phyloP scores from a whole-genome alignment of 1,140 invertebrate species.

The Asobara japonica region DNA sequence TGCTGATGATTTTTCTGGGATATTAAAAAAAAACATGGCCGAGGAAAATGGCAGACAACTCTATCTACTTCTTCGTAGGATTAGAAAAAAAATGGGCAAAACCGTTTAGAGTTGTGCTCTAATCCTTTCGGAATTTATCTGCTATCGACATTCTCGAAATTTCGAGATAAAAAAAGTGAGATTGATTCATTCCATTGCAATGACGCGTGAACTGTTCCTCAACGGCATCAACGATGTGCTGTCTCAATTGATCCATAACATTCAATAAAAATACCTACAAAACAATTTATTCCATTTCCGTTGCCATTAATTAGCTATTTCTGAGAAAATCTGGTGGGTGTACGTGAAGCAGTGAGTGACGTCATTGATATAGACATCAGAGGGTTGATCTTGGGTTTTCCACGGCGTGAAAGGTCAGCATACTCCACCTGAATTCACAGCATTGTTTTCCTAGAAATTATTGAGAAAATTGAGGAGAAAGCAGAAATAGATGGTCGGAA shows the following conservation, averaged over 20 bases:
- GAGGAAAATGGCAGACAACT: too few species aligned
- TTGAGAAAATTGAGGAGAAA: not conserved
- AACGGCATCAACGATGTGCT: not conserved
- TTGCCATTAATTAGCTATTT: not conserved
- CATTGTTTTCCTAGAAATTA: not conserved
- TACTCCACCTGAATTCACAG: not conserved
- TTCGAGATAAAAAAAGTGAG: not conserved
- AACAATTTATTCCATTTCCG: not conserved
- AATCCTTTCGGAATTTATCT: not conserved
- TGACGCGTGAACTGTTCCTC: not conserved
- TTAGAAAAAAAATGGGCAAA: too few species aligned
- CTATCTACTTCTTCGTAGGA: too few species aligned
- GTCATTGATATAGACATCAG: not conserved
- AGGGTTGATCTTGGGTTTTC: not conserved
- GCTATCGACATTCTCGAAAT: not conserved
- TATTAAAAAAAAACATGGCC: too few species aligned
- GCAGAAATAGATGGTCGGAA: not conserved
- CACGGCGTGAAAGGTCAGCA: too few species aligned
- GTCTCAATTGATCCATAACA: not conserved
- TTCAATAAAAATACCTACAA: not conserved
- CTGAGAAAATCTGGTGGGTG: not conserved
- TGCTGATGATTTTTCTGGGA: not conserved
- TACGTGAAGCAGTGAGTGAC: not conserved
- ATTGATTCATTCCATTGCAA: not conserved
- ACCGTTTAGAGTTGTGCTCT: too few species aligned